Conservation (phyloP, 2,113 vertebrate species). For the Monopterus albus region DNA sequence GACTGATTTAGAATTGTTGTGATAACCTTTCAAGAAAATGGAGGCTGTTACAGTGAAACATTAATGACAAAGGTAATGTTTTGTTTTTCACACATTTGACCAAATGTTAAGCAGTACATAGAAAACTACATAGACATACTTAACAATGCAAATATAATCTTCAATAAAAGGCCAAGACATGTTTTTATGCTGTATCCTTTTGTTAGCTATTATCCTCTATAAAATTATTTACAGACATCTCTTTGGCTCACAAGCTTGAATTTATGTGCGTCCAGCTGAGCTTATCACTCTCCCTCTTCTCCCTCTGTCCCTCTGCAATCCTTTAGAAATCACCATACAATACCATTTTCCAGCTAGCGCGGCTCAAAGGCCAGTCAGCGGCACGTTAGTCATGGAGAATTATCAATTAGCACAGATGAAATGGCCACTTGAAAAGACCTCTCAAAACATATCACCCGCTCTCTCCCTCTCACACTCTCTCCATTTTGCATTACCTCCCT, state of each 20-base stretch:
- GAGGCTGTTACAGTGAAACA: neutral
- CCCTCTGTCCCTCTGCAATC: slow-evolving; percentile 42
- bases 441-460: slow-evolving; percentile 69
- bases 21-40: neutral
- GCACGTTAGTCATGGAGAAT: slow-evolving; percentile 73
- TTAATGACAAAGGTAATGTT: neutral
- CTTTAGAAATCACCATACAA: slow-evolving; percentile 70
- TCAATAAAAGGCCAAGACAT: neutral
- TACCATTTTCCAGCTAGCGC: slow-evolving; percentile 62
- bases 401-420: slow-evolving; percentile 81
- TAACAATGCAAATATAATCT: neutral
- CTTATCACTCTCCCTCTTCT: slow-evolving; percentile 41
- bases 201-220: slow-evolving; percentile 29
- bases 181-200: slow-evolving; percentile 6
- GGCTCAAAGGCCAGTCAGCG: slow-evolving; percentile 71
- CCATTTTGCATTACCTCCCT: slow-evolving; percentile 47
- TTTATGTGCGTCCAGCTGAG: slow-evolving; percentile 36
- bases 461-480: slow-evolving; percentile 41
- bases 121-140: neutral
- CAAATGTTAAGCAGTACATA: neutral
- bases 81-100: neutral
- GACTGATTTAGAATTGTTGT: neutral
- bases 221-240: slow-evolving; percentile 43
- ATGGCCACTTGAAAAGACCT: slow-evolving; percentile 79
- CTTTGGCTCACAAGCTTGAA: slow-evolving; percentile 41